Evolutionary conservation across 92 coral and sea anemone genomes (phyloP), one percentile per base, ranked within the genome.

Genomic region (Epizoanthus fatuus): DNA sequence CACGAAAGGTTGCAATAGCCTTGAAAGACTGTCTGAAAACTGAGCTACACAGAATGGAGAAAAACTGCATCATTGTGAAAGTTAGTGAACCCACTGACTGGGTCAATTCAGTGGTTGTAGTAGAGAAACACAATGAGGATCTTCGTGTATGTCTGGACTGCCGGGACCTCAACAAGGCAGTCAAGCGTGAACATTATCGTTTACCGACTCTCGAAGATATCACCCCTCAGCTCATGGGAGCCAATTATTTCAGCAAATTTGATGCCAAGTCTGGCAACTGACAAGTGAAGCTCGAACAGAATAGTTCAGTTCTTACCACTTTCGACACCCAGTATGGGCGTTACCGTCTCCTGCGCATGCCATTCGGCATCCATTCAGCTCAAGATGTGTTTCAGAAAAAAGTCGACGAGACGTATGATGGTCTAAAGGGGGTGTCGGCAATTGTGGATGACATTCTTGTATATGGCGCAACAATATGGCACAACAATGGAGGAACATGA

Each of bases 371-470:
- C n/a, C n/a, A n/a, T n/a, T n/a, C n/a, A n/a, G 72, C 81, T 1
- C 88, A 74, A 42, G 84, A 74, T 5, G 76, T 84, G 7, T 73
- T 73, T 59, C 57, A 84, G 81, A 84, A 74, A 68, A 85, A 75
- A 20, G 70, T 75, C 53, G 84, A 85, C 32, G 16, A 63, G 17
- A 40, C 68, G 20, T 39, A 47, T 29, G 64, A 75, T 10, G 74
- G 70, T 5, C 22, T 74, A 17, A 64, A 54, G 13, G 74, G 83
- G 3, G 74, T 85, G 10, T 55, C 51, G 2, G 84, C 80, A 32
- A 62, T 74, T 37, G 84, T 85, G 37, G 84, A 85, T 74, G 74
- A 85, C 55, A 85, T 85, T 44, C 66, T 85, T 3, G 89, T 85
- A 47, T 17, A 79, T 9, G 88, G 88, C 22, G 59, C 82, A 16